Evolutionary conservation across 2,797 vertebrate genomes (phyloP).

Genomic region (Eremophila alpestris): DNA sequence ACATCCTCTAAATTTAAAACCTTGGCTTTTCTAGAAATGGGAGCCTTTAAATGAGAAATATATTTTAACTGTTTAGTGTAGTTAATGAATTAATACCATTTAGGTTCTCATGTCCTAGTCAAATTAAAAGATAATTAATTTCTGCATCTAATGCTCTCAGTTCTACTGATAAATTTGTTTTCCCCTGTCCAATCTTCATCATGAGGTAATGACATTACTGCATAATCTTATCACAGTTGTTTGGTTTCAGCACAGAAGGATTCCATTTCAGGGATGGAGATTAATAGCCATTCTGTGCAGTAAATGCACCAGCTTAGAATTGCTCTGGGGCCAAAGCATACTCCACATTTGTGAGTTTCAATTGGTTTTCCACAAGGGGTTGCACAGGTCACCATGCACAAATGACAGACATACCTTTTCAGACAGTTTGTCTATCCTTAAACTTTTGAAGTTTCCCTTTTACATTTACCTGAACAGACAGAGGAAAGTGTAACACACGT

Average conservation of each 20-base stretch:
- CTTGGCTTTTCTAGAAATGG: not conserved
- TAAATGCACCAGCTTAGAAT: not conserved
- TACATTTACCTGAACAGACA: not conserved
- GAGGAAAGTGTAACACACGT: accelerated
- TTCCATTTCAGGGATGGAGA: not conserved
- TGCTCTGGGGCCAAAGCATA: not conserved
- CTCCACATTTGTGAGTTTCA: not conserved
- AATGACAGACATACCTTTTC: not conserved
- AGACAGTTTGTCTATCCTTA: not conserved
- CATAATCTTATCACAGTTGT: not conserved
- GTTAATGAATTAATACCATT: not conserved
- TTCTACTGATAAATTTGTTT: not conserved
- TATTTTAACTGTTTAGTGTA: not conserved
- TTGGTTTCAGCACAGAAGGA: not conserved
- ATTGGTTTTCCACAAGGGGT: not conserved
- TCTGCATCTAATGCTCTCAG: not conserved
- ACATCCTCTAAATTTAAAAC: not conserved
- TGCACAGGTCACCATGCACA: not conserved
- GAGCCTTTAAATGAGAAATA: not conserved
- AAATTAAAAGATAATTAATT: not conserved
- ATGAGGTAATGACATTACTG: not conserved
- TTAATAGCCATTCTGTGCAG: not conserved
- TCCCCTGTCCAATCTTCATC: not conserved
- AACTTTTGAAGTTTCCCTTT: not conserved
- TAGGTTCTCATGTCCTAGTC: not conserved